Evolutionary conservation across 2,888 invertebrate species (phyloP).

Genomic region (Sphaeridia pumilis): DNA sequence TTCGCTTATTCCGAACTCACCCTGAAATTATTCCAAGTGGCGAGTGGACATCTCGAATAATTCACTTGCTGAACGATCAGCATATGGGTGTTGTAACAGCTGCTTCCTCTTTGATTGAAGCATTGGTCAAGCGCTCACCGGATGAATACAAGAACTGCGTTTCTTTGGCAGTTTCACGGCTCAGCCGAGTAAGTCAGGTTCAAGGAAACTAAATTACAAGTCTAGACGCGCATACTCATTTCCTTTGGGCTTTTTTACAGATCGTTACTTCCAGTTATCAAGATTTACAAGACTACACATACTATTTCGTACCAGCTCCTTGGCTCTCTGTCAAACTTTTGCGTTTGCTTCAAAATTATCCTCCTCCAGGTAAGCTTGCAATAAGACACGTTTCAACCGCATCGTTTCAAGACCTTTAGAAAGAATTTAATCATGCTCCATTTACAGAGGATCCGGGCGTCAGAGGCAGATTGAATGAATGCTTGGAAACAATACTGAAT

Average conservation of each 20-base stretch:
- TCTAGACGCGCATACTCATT: too few relatives aligned
- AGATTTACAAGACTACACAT: constrained; percentile 98
- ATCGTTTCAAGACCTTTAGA: constrained; percentile 4
- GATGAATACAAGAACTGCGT: constrained; percentile 99
- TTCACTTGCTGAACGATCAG: constrained; percentile 96
- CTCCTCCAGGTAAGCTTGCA: constrained; percentile 62
- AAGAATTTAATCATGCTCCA: background rate
- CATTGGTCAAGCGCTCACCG: constrained; percentile 94
- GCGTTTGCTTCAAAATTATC: constrained; percentile 92
- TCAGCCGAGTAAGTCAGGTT: constrained; percentile 60
- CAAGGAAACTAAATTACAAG: background rate
- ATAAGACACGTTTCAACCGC: background rate
- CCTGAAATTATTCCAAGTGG: constrained; percentile 94
- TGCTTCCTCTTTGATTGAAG: constrained; percentile 94
- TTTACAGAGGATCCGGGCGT: constrained; percentile 86
- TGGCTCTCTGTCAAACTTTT: constrained; percentile 98
- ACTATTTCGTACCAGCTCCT: constrained; percentile 99
- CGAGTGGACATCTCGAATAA: constrained; percentile 98
- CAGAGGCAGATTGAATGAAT: constrained; percentile 88
- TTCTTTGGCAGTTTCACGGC: constrained; percentile 88
- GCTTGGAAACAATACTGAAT: constrained; percentile 93
- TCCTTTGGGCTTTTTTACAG: constrained; percentile 46
- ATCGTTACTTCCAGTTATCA: constrained; percentile 99
- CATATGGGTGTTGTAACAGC: constrained; percentile 99
- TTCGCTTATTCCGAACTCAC: constrained; percentile 84